A percentile compares a stretch with the other conserved stretches of the same genome.
Evolutionary conservation across 2,888 invertebrate species (phyloP).

Genomic region (Candidula unifasciata): DNA sequence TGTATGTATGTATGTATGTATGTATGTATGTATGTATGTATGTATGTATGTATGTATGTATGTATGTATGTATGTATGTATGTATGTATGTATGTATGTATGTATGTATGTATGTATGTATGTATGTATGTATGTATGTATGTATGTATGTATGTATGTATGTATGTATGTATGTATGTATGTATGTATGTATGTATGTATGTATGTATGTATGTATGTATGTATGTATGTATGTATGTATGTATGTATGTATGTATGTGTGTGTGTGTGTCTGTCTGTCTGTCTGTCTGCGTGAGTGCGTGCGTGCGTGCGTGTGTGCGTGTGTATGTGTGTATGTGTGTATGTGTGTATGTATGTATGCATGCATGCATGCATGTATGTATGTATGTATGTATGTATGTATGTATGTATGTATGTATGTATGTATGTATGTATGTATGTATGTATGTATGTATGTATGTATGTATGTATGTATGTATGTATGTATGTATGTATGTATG

Average conservation of each 20-base stretch:
- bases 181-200: background rate
- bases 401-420: no score
- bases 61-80: background rate
- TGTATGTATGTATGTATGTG: background rate
- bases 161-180: background rate
- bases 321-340: background rate
- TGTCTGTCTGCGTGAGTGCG: no score
- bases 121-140: constrained; percentile 29
- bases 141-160: constrained; percentile 1
- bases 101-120: constrained; percentile 16
- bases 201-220: constrained; percentile 30
- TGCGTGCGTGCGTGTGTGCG: no score
- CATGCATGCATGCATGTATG: no score
- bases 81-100: constrained; percentile 14
- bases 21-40: constrained; percentile 38
- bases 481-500: no score
- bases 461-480: no score
- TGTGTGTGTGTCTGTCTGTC: constrained; percentile 11
- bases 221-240: background rate
- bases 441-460: no score
- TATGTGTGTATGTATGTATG: background rate
- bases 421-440: no score
- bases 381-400: no score
- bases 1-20: background rate
- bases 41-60: constrained; percentile 17